Evolutionary conservation across 2,113 vertebrate genomes (phyloP).

Genomic region (Emydocephalus ijimae): DNA sequence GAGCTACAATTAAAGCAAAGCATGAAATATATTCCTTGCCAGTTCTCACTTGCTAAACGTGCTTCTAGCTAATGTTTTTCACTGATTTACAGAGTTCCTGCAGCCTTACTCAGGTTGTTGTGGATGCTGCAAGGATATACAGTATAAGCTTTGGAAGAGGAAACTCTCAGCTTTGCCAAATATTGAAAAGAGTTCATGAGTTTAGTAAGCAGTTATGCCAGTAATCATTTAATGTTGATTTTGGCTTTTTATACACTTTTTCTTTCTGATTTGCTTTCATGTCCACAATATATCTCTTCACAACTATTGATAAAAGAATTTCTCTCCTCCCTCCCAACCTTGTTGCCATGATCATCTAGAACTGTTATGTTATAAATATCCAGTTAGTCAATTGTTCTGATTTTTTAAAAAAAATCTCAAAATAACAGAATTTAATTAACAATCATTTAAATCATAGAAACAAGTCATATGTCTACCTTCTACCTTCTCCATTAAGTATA

Average conservation of each 20-base stretch:
- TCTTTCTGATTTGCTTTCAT: not conserved
- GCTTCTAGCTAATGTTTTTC: constrained; percentile 18
- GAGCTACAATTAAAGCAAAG: not conserved
- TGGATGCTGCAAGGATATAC: not conserved
- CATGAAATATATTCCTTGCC: not conserved
- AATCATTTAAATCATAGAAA: not conserved
- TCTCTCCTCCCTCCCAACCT: not conserved
- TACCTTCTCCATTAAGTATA: not conserved
- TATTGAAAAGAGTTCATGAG: not conserved
- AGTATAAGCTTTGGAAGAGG: not conserved
- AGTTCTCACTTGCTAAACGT: constrained; percentile 6
- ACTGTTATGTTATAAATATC: not conserved
- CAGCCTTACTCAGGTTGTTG: not conserved
- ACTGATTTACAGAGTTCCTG: not conserved
- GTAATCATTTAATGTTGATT: not conserved
- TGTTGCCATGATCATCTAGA: not conserved
- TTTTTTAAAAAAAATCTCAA: not conserved
- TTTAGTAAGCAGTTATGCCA: not conserved
- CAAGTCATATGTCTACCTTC: not conserved
- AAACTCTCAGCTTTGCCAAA: constrained; percentile 8
- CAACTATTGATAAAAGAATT: not conserved
- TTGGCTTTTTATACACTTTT: not conserved
- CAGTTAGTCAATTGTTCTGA: not conserved
- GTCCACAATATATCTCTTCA: not conserved
- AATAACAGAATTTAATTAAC: not conserved